Conservation (phyloP, 2,888 invertebrate genomes). For the Ectropis crepuscularia region DNA sequence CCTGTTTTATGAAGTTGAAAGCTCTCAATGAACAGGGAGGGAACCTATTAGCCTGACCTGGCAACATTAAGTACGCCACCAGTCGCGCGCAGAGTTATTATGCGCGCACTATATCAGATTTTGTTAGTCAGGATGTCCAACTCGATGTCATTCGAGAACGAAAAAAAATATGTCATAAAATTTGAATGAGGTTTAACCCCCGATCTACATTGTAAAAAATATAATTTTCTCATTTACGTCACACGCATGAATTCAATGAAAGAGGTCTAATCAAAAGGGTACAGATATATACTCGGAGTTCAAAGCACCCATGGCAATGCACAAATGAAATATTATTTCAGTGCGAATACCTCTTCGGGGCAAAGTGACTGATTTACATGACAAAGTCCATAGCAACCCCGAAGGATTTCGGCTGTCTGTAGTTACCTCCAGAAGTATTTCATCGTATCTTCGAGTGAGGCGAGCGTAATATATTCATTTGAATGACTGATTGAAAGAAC, state of each 20-base stretch:
- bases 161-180: too few species aligned
- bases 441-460: neutral
- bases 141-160: too few species aligned
- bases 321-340: constrained; percentile 70
- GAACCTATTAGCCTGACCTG: too few species aligned
- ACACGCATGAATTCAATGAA: neutral
- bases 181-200: too few species aligned
- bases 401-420: constrained; percentile 62
- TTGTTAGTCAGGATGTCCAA: too few species aligned
- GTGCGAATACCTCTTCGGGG: constrained; percentile 62
- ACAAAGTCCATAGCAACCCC: constrained; percentile 75
- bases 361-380: constrained; percentile 77
- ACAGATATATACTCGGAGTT: constrained; percentile 37
- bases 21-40: too few species aligned
- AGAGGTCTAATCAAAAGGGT: constrained; percentile 7
- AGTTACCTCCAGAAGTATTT: constrained; percentile 35
- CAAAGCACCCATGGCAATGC: constrained; percentile 48
- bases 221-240: neutral
- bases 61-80: too few species aligned
- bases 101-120: too few species aligned
- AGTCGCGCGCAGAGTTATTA: too few species aligned
- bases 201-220: too few species aligned
- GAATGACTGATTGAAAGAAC: constrained; percentile 13
- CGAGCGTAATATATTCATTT: constrained; percentile 6
- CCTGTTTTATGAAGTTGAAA: too few species aligned